These are phyloP conservation scores for Frankliniella fusca DNA, from an alignment of 2,888 invertebrate genomes.

Conservation along the genomic window DNA sequence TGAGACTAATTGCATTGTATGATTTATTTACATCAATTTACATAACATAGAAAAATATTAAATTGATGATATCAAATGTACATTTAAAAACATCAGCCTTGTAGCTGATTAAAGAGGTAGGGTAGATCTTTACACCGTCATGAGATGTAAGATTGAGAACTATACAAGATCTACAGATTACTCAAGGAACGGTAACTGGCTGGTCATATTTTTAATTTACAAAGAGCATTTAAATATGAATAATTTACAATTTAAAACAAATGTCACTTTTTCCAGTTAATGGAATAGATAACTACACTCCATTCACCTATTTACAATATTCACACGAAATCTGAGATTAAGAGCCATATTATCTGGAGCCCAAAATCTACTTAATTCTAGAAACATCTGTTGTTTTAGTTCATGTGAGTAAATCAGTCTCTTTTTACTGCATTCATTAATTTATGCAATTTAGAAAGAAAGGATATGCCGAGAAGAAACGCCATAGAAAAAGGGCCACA, in stretches of 20 bases:
- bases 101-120: not conserved
- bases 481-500: too few relatives aligned
- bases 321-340: not conserved
- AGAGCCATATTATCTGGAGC: too few relatives aligned
- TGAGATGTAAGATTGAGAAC: not conserved
- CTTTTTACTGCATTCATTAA: not conserved
- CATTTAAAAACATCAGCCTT: not conserved
- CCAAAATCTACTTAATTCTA: too few relatives aligned
- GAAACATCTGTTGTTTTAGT: too few relatives aligned
- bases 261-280: not conserved
- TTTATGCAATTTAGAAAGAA: not conserved
- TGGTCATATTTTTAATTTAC: constrained; percentile 5
- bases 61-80: constrained; percentile 7
- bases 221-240: constrained; percentile 1
- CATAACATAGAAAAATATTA: constrained; percentile 6
- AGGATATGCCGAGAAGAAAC: too few relatives aligned
- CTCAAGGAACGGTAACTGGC: constrained; percentile 9
- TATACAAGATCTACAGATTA: not conserved
- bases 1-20: not conserved
- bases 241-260: constrained; percentile 5
- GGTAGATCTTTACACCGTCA: not conserved
- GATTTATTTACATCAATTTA: constrained; percentile 17
- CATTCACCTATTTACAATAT: not conserved
- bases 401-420: constrained; percentile 4
- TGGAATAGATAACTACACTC: not conserved